Percentiles rank a stretch among this genome's conserved stretches.
Evolutionary conservation across 1,140 invertebrate species (phyloP).

Genomic region (Bombus breviceps): DNA sequence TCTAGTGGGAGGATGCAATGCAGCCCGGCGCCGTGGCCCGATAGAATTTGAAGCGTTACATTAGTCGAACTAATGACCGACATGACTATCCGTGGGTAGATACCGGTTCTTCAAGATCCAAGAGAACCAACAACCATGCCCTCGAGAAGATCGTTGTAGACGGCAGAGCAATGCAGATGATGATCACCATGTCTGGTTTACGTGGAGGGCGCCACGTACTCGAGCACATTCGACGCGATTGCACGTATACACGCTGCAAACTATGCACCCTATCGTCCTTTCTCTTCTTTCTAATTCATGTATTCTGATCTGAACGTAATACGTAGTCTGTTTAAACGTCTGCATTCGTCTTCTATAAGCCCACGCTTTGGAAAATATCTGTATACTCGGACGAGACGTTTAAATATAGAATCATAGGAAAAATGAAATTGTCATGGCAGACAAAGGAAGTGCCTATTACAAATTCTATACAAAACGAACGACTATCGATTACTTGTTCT

Average conservation of each 20-base stretch:
- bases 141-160: slow-evolving; percentile 53
- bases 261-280: not conserved
- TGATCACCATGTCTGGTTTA: slow-evolving; percentile 38
- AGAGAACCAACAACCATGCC: slow-evolving; percentile 47
- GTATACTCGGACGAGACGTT: not conserved
- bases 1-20: slow-evolving; percentile 61
- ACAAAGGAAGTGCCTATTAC: not conserved
- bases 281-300: not conserved
- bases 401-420: too few species aligned
- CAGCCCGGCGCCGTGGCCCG: slow-evolving; percentile 48
- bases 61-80: slow-evolving; percentile 78
- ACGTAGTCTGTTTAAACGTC: not conserved
- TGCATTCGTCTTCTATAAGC: not conserved
- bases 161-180: slow-evolving; percentile 43
- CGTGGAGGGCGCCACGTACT: slow-evolving; percentile 65
- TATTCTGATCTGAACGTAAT: not conserved
- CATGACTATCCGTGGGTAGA: slow-evolving; percentile 76
- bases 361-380: not conserved
- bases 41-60: slow-evolving; percentile 75
- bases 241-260: slow-evolving; percentile 8
- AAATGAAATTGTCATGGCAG: not conserved
- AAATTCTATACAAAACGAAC: not conserved
- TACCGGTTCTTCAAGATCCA: slow-evolving; percentile 72
- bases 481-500: not conserved
- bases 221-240: slow-evolving; percentile 23